Evolutionary conservation across 1,140 invertebrate genomes (phyloP), one percentile per base, ranked within the genome.

Genomic region (Fopius arisanus): DNA sequence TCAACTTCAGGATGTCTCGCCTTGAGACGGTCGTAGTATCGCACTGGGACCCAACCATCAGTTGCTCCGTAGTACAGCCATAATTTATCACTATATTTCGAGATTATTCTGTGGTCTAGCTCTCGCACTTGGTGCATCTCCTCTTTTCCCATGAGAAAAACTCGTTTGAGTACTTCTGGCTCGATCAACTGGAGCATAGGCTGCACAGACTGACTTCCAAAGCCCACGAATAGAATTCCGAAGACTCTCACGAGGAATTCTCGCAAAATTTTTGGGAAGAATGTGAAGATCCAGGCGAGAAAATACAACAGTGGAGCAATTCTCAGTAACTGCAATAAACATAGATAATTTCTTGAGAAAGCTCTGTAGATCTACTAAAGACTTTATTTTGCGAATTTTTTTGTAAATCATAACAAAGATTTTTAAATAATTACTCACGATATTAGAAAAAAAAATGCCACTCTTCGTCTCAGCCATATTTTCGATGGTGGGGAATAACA

Each of bases 401-500:
- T n/a, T n/a, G n/a, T n/a, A n/a, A n/a, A n/a, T n/a, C n/a, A n/a
- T n/a, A n/a, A n/a, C n/a, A n/a, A n/a, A n/a, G n/a, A n/a, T n/a
- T n/a, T n/a, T n/a, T n/a, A n/a, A n/a, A n/a, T n/a, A n/a, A n/a
- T 3, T 73, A 79, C 80, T 80, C 77, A 93, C 83, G 54, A 92
- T 75, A 40, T 84, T 89, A 37, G 86, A 90, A 1, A 92, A 75
- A 81, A 91, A 90, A 77, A 87, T 86, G 33, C 95, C 96, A 82
- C 93, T 93, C 7, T 90, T 90, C 23, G 91, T 93, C 16, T 90
- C 86, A 10, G 90, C 90, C 91, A 97, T 95, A 62, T 91, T 82
- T 84, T 96, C 94, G 10, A 97, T 88, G 0, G 95, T 95, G 4
- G 96, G 96, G 87, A 96, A 96, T 0, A 97, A 79, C 54, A 96